Evolutionary conservation across 1,140 invertebrate genomes (phyloP), one percentile per base, ranked within the genome.

Genomic region (Brachionus rubens): DNA sequence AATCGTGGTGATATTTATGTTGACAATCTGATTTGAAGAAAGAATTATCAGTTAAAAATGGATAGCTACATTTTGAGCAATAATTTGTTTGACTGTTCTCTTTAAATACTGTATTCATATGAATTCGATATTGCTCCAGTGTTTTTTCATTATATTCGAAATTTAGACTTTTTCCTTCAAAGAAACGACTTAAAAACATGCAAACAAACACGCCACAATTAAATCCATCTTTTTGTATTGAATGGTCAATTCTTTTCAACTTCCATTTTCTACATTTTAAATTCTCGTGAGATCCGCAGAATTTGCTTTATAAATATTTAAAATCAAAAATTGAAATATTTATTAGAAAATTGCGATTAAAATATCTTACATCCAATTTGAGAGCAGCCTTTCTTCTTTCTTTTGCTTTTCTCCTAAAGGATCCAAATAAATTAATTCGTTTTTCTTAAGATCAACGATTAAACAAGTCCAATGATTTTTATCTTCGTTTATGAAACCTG

Each of bases 141-240:
- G 47, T 50, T 50, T 50, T 50, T 50, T 50, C 47, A 50, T 50
- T 50, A 1, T 21, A 12, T 21, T 50, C 9, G 47, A 21, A 50
- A 21, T 50, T 50, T 24, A 50, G 6, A 50, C 47, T 50, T 50
- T 50, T 50, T 50, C 24, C 24, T 50, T 1, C 47, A 50, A 50
- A 50, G 24, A 50, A 50, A 21, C 47, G 47, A n/a, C 24, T 19
- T 21, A 50, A 50, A 50, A 50, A 50, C 1, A 50, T 50, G 24
- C 47, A 50, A 50, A 50, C 47, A 50, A 50, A 50, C 47, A 50
- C 47, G 16, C 47, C 47, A 50, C n/a, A n/a, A 21, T 50, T 50
- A 3, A 21, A 21, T 50, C 47, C 47, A 50, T 50, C 47, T 21
- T 5, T 50, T 50, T 50, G 47, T 21, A 50, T 50, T 6, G 47